Conservation (phyloP, 2,888 invertebrate genomes). For the Agrochola lota region DNA sequence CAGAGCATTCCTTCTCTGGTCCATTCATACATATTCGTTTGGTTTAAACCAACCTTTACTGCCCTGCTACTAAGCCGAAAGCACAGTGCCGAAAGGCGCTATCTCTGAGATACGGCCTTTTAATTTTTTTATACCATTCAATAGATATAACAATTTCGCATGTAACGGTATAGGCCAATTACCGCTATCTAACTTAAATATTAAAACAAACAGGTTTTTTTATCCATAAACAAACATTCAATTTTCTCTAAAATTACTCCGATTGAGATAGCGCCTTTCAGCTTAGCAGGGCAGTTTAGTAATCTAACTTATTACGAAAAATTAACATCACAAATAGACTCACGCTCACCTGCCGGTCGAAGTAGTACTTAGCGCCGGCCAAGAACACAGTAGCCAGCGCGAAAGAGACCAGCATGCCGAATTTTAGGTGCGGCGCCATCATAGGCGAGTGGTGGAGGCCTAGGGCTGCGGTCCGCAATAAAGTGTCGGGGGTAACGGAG, state of each 20-base stretch:
- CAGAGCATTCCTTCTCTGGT: neutral
- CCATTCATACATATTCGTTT: neutral
- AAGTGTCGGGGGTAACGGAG: constrained; percentile 86
- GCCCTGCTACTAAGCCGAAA: too few relatives aligned
- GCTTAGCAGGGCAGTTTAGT: too few relatives aligned
- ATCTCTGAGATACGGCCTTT: too few relatives aligned
- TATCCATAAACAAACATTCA: too few relatives aligned
- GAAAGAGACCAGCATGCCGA: constrained; percentile 93
- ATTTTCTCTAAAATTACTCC: too few relatives aligned
- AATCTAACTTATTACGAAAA: constrained; percentile 8
- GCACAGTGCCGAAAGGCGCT: too few relatives aligned
- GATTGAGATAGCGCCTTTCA: too few relatives aligned
- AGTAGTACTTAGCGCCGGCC: constrained; percentile 93
- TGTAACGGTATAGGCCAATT: too few relatives aligned
- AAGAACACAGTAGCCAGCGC: constrained; percentile 93
- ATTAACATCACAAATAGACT: constrained; percentile 44
- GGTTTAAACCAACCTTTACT: neutral
- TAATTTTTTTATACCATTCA: too few relatives aligned
- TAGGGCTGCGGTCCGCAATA: constrained; percentile 86
- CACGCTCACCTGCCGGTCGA: constrained; percentile 91
- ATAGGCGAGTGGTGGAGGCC: constrained; percentile 86
- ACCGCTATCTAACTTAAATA: too few relatives aligned
- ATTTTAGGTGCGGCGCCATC: constrained; percentile 91
- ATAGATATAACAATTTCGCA: too few relatives aligned
- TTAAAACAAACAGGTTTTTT: too few relatives aligned